Base-by-base conservation (phyloP, 2,113 vertebrate species). In the Phalacrocorax carbo region DNA sequence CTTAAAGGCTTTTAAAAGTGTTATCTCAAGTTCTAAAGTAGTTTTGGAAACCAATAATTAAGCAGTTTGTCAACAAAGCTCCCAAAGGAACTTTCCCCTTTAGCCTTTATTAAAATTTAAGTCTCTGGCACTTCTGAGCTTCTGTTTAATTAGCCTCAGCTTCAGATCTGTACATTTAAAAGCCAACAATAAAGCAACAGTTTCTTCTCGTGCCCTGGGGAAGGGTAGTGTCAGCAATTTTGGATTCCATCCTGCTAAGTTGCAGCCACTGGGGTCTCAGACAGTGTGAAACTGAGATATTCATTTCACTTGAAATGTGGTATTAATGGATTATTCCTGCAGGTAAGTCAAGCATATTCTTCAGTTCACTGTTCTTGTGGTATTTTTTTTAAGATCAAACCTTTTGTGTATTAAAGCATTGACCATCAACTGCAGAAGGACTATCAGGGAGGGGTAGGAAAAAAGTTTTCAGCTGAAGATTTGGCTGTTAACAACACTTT, bases 61-160 rank as follows among this genome's bases (percentile, higher is more conserved):
- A 75, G 78, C 52, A 90, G 62, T 95, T 96, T 85, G 75, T 92
- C 86, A 96, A 82, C 86, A 88, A 32, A 93, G 71, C 29, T 94
- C 88, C 86, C 69, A 22, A 29, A 90, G 86, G 66, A 90, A 40
- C 38, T 80, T 90, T 82, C 26, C 52, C 61, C 66, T 88, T 95
- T 95, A 83, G 49, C 77, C 81, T 86, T 89, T 83, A 93, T 91
- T 89, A 91, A 88, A 81, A 77, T 83, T 27, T 49, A 83, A 93
- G 48, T 86, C 82, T 68, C 44, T 3, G 57, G 62, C 0, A 0
- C 23, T 54, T 80, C 52, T 44, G 68, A 79, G 32, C 40, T 78
- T 34, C 22, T 58, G n/a, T 87, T 96, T 88, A 95, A 94, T 96
- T 86, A 88, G 61, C 55, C 61, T 60, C 66, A 38, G 65, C 18